Evolutionary conservation across 1,140 invertebrate species (phyloP).

Genomic region (Aphaenogaster rudis): DNA sequence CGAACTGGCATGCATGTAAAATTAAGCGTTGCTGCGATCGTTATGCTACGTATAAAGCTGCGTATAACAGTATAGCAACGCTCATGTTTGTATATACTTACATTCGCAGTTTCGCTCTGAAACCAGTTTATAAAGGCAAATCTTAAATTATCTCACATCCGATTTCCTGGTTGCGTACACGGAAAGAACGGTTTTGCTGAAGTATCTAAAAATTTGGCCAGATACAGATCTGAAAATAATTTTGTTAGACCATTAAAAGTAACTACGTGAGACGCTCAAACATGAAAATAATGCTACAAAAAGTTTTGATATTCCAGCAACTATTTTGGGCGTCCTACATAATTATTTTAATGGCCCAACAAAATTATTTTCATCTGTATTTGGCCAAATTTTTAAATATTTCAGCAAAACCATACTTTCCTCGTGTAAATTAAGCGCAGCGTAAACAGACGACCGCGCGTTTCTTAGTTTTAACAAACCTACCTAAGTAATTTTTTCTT

Average conservation of each 20-base stretch:
- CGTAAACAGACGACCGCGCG: not conserved
- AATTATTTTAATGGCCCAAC: too few species aligned
- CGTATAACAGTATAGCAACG: constrained; percentile 9
- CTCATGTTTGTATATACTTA: not conserved
- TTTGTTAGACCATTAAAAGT: too few species aligned
- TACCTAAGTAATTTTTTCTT: not conserved
- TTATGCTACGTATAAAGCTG: not conserved
- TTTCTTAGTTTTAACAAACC: not conserved
- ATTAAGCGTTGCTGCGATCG: constrained; percentile 33
- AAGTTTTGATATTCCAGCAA: too few species aligned
- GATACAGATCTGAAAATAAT: too few species aligned
- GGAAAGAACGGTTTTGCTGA: too few species aligned
- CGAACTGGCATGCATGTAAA: constrained; percentile 57
- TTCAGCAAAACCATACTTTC: too few species aligned
- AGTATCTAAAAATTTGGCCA: too few species aligned
- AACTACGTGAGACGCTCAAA: too few species aligned
- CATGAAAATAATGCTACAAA: too few species aligned
- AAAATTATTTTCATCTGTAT: too few species aligned
- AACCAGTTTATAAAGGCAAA: not conserved
- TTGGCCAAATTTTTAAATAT: too few species aligned
- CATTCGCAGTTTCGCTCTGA: not conserved
- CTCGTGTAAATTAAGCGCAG: not conserved
- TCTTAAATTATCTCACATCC: not conserved
- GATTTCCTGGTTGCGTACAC: not conserved
- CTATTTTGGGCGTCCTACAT: too few species aligned